Evolutionary conservation across 2,113 vertebrate species (phyloP).

Genomic region (Rhabdornis inornatus): DNA sequence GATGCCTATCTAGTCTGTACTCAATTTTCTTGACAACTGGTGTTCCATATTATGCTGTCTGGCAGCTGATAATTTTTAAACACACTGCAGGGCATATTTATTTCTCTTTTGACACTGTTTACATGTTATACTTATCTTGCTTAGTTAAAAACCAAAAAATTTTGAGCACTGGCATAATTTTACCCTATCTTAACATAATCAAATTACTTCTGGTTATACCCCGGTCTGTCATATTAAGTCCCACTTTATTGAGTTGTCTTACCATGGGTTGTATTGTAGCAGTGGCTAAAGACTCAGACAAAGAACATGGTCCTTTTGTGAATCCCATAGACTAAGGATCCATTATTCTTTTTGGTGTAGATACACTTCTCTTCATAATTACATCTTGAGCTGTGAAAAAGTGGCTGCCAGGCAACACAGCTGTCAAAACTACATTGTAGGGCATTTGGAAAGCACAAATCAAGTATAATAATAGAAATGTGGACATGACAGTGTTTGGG

Average conservation of each 20-base stretch:
- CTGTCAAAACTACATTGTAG: background rate
- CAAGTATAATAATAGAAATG: background rate
- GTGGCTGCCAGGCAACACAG: constrained; percentile 23
- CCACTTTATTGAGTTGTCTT: background rate
- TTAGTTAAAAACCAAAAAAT: background rate
- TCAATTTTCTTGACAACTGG: background rate
- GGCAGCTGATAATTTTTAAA: background rate
- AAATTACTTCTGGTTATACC: constrained; percentile 1
- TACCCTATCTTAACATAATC: background rate
- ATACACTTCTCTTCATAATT: constrained; percentile 1
- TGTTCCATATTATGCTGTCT: background rate
- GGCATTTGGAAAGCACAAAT: background rate
- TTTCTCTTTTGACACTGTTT: background rate
- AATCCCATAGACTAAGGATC: background rate
- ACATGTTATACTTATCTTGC: background rate
- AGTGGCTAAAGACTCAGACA: background rate
- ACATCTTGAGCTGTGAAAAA: constrained; percentile 9
- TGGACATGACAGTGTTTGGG: background rate
- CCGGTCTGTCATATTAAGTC: background rate
- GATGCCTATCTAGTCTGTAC: background rate
- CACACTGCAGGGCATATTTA: background rate
- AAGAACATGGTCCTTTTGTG: background rate
- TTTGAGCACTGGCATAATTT: background rate
- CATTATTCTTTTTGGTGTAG: background rate
- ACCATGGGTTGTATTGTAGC: background rate